Evolutionary conservation across 1,140 invertebrate genomes (phyloP).

Genomic region (Heliconius himera): DNA sequence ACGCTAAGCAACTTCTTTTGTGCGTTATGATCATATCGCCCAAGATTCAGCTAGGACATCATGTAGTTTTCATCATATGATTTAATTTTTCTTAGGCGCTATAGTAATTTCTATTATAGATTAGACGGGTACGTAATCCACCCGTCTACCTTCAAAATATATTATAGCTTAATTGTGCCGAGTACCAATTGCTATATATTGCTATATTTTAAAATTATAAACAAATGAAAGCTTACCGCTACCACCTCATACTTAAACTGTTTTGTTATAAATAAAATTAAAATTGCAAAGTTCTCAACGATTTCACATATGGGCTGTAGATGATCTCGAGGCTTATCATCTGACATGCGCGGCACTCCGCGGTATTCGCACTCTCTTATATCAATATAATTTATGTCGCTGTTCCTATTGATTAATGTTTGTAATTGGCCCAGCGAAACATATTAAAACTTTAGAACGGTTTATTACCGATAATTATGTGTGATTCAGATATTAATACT

Average conservation of each 20-base stretch:
- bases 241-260: conserved; percentile 33
- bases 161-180: too few relatives aligned
- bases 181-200: too few relatives aligned
- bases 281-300: conserved; percentile 78
- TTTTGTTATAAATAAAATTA: conserved; percentile 78
- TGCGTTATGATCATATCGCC: too few relatives aligned
- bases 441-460: conserved; percentile 45
- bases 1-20: too few relatives aligned
- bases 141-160: too few relatives aligned
- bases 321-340: conserved; percentile 73
- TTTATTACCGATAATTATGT: conserved; percentile 49
- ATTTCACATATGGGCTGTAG: conserved; percentile 76
- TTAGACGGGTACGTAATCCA: too few relatives aligned
- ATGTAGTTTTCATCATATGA: too few relatives aligned
- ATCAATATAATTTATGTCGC: conserved; percentile 76
- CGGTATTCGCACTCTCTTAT: conserved; percentile 65
- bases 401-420: conserved; percentile 69
- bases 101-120: too few relatives aligned
- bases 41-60: too few relatives aligned
- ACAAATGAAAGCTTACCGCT: neutral
- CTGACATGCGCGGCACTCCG: conserved; percentile 67
- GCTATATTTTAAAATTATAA: neutral
- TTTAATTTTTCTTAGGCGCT: too few relatives aligned
- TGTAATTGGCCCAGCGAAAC: conserved; percentile 53
- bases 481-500: conserved; percentile 41